Evolutionary conservation across 2,888 invertebrate species (phyloP), one percentile per base, ranked within the genome.

Genomic region (Sclerodermus sp.): DNA sequence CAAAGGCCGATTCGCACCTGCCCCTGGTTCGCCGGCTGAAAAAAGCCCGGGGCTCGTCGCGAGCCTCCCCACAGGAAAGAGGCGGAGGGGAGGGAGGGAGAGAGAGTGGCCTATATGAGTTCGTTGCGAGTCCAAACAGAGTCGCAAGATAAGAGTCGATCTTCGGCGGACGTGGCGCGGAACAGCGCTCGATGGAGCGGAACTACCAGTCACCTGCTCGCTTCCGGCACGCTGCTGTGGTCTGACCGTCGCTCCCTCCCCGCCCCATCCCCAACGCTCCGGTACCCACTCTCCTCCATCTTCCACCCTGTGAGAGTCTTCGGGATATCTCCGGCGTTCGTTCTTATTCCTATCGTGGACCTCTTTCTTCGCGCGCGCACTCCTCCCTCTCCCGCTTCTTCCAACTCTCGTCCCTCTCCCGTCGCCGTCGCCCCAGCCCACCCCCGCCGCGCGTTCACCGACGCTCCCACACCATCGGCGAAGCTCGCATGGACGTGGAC

Each of bases 141-240:
- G 61, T 57, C 67, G 58, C 61, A 57, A 63, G 52, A 23, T 64
- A 66, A 34, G 49, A 57, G 53, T 48, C 71, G 77, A 76, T 77
- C 75, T 74, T 70, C 70, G 70, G 62, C 65, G 67, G 73, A 67
- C 69, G 60, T 74, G 73, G 72, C 73, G 77, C 76, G 77, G 75
- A 77, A 78, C 77, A 74, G 72, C 62, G 68, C 62, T 71, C 76
- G 76, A 77, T 77, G 69, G 73, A 71, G 77, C 73, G 74, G 76
- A 78, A 77, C 77, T 73, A 72, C 74, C 73, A 74, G 76, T 76
- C 77, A 77, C 77, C 77, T 78, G 77, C 71, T 76, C 71, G 72
- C 74, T 77, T 77, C 77, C 77, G 76, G 76, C 76, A 74, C 70
- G 65, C 68, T 64, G 63, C 63, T 60, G 62, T 59, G 57, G 58